Evolutionary conservation across 2,113 vertebrate genomes (phyloP).

Genomic region (Neotragus pygmaeus): DNA sequence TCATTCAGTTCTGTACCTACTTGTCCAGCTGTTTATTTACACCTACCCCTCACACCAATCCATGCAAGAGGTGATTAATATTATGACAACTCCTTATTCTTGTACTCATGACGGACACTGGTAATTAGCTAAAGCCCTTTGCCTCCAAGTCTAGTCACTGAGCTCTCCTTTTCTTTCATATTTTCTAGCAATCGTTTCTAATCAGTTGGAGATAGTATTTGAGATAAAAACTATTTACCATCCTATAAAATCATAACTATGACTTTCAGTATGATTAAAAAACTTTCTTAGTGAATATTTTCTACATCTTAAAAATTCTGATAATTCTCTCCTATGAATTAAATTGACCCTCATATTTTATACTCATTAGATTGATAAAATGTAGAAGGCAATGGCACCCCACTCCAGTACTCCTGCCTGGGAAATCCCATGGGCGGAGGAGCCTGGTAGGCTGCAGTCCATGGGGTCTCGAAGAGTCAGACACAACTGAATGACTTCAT

Average conservation of each 20-base stretch:
- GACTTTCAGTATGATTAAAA: background rate
- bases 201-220: background rate
- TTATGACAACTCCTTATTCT: background rate
- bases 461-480: too few relatives aligned
- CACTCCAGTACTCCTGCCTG: too few relatives aligned
- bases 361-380: background rate
- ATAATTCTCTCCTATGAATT: slow-evolving; percentile 2
- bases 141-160: background rate
- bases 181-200: background rate
- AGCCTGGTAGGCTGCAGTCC: too few relatives aligned
- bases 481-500: too few relatives aligned
- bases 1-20: background rate
- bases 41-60: background rate
- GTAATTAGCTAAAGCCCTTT: background rate
- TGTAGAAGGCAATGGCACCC: too few relatives aligned
- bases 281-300: background rate
- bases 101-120: background rate
- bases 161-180: background rate
- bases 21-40: background rate
- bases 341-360: background rate
- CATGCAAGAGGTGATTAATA: background rate
- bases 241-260: background rate
- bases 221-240: background rate
- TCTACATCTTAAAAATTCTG: background rate
- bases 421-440: too few relatives aligned